Conservation (phyloP, 2,888 invertebrate species). For the Megalurothrips usitatus region DNA sequence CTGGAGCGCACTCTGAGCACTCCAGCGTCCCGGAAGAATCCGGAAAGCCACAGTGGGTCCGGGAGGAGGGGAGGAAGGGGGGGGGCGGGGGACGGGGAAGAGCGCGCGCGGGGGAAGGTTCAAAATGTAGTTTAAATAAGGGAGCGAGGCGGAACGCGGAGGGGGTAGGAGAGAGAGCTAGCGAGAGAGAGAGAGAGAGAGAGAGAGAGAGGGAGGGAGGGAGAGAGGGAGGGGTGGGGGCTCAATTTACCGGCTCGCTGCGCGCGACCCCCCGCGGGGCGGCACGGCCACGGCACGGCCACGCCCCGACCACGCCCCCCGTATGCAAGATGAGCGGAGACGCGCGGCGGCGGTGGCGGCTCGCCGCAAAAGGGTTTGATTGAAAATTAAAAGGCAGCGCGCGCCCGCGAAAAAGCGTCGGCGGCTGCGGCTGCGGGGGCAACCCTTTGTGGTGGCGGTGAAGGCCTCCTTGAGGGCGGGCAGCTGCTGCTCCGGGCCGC, state of each 20-base stretch:
- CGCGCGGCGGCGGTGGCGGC: no score
- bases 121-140: conserved; percentile 4
- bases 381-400: conserved; percentile 12
- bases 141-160: neutral
- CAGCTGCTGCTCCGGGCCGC: no score
- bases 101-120: neutral
- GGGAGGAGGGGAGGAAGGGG: neutral
- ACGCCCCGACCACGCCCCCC: conserved; percentile 13
- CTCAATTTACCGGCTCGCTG: conserved; percentile 10
- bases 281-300: neutral
- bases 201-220: neutral
- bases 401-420: neutral
- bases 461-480: neutral
- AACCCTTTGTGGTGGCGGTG: neutral
- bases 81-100: neutral
- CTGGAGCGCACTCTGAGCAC: neutral
- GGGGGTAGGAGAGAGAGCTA: neutral
- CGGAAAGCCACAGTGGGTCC: neutral
- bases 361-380: conserved; percentile 20
- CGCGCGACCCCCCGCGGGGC: neutral
- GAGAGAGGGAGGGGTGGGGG: neutral
- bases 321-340: conserved; percentile 1
- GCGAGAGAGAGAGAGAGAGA: neutral
- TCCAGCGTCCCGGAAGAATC: neutral
- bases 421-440: neutral